Evolutionary conservation across 2,113 vertebrate genomes (phyloP).

Genomic region (Isichthys henryi): DNA sequence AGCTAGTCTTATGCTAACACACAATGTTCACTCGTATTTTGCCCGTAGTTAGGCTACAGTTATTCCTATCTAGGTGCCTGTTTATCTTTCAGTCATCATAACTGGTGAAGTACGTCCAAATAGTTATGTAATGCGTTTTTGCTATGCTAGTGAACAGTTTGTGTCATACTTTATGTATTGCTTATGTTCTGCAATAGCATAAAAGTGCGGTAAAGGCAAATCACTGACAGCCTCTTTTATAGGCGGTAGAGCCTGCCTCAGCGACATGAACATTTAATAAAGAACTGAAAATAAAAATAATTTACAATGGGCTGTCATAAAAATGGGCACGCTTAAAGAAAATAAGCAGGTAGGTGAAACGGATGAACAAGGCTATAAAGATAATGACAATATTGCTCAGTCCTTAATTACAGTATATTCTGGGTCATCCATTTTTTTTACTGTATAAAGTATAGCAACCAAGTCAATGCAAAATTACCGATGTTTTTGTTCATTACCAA

Average conservation of each 20-base stretch:
- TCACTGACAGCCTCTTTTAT: not conserved
- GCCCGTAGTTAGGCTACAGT: not conserved
- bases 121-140: not conserved
- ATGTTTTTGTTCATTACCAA: not conserved
- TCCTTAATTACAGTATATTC: not conserved
- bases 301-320: not conserved
- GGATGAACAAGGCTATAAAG: not conserved
- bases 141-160: not conserved
- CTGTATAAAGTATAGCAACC: not conserved
- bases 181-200: not conserved
- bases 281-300: not conserved
- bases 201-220: not conserved
- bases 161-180: not conserved
- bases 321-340: not conserved
- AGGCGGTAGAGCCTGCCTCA: not conserved
- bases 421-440: not conserved
- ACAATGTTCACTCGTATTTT: not conserved
- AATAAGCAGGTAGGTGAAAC: not conserved
- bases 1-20: not conserved
- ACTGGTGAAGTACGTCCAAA: not conserved
- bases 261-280: not conserved
- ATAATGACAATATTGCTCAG: not conserved
- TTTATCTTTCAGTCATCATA: not conserved
- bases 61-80: not conserved
- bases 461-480: not conserved